Percentiles rank a stretch among this genome's conserved stretches.
These are phyloP conservation scores for Styela clava DNA, from an alignment of 23 tunicate genomes.

Conservation along the genomic window DNA sequence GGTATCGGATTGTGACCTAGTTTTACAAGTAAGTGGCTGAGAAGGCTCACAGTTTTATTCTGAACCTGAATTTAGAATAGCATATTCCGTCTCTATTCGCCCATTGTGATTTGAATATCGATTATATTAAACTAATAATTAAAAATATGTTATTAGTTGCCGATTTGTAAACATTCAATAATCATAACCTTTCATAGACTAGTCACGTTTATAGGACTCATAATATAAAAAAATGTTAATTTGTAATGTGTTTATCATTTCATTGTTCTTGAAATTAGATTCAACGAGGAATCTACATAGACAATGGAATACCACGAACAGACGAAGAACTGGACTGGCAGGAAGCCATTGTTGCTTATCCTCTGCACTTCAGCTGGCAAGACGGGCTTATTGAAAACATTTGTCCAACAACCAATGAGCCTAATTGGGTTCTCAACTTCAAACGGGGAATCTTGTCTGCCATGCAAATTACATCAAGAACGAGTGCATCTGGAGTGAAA, in stretches of 20 bases:
- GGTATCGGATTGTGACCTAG: conserved; percentile 8
- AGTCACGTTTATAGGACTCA: too few species aligned
- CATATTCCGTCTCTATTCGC: too few species aligned
- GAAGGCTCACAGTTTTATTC: too few species aligned
- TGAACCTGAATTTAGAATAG: too few species aligned
- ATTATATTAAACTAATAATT: too few species aligned
- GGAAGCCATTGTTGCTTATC: conserved; percentile 32
- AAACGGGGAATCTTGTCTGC: conserved; percentile 79
- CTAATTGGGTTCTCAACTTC: conserved; percentile 85
- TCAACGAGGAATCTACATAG: conserved; percentile 4
- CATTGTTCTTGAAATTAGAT: too few species aligned
- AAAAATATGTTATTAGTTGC: too few species aligned
- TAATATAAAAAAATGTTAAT: too few species aligned
- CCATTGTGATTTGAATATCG: too few species aligned
- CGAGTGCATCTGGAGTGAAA: conserved; percentile 22
- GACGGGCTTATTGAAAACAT: conserved; percentile 58
- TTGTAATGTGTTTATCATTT: too few species aligned
- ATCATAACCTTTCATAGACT: too few species aligned
- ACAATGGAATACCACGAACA: conserved; percentile 18
- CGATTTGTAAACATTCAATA: too few species aligned
- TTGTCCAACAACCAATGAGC: conserved; percentile 81
- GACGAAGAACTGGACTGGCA: conserved; percentile 49
- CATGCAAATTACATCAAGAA: conserved; percentile 52
- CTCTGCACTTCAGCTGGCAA: conserved; percentile 66
- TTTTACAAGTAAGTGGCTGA: conserved; percentile 2